Conservation (phyloP, 2,797 vertebrate genomes). For the Smutsia gigantea region DNA sequence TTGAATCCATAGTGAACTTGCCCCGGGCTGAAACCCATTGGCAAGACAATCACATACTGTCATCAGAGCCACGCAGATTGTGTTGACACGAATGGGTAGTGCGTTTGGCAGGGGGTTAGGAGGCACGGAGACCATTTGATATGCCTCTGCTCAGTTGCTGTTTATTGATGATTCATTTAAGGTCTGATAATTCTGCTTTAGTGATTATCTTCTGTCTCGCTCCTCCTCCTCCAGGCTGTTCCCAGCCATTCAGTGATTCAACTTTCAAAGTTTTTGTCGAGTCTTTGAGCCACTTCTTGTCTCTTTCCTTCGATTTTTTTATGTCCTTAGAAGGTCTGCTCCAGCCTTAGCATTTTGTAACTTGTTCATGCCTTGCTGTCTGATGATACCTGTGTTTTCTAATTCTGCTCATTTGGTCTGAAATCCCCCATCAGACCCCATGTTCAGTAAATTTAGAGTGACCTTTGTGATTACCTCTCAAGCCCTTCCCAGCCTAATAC, state of each 20-base stretch:
- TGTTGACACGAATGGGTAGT: background rate
- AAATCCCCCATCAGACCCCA: background rate
- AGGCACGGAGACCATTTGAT: background rate
- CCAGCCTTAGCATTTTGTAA: background rate
- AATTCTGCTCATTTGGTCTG: background rate
- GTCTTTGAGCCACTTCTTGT: background rate
- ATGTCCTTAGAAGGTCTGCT: background rate
- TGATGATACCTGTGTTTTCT: background rate
- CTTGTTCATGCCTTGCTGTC: background rate
- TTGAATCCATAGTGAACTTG: too few species aligned
- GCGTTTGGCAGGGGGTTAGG: too few species aligned
- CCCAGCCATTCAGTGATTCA: background rate
- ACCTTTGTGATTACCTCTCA: constrained; percentile 63
- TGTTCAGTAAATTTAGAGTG: constrained; percentile 42
- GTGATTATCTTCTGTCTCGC: background rate
- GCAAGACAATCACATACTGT: too few species aligned
- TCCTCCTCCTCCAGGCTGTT: background rate
- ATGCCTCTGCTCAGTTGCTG: background rate
- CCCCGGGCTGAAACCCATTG: too few species aligned
- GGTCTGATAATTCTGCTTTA: constrained; percentile 1
- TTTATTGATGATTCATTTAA: background rate
- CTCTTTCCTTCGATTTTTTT: background rate
- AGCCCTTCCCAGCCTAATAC: constrained; percentile 64
- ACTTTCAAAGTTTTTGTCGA: background rate
- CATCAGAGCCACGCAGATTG: background rate